Conservation (phyloP, 2,113 vertebrate species). For the Sigmodon hispidus region DNA sequence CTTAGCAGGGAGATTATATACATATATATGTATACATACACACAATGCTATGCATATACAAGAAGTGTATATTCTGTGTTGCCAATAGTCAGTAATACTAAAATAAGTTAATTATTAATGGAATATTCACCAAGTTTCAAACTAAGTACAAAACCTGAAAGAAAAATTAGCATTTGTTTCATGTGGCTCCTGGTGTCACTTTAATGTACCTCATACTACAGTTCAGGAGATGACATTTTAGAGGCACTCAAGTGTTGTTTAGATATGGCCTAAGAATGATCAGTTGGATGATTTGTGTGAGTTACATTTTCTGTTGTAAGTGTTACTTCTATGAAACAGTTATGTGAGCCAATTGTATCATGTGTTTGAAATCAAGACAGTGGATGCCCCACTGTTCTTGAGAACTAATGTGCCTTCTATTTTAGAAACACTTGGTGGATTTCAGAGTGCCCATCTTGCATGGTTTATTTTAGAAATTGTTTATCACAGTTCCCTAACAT, state of each 20-base stretch:
- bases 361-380: background rate
- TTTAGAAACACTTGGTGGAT: constrained; percentile 5
- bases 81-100: background rate
- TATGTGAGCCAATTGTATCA: background rate
- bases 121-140: background rate
- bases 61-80: background rate
- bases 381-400: background rate
- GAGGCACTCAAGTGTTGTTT: background rate
- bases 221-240: constrained; percentile 15
- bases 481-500: background rate
- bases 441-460: background rate
- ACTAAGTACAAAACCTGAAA: background rate
- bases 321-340: background rate
- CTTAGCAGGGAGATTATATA: background rate
- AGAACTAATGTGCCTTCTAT: background rate
- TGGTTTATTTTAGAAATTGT: background rate
- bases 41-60: background rate
- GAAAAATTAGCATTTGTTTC: background rate
- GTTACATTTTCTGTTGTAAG: background rate
- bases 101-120: constrained; percentile 6
- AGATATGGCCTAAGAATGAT: background rate
- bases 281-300: background rate
- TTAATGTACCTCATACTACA: background rate
- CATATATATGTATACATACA: background rate
- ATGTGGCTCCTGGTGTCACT: background rate